Evolutionary conservation across 2,888 invertebrate species (phyloP), one percentile per base, ranked within the genome.

Genomic region (Hemicrepidius hirtus): DNA sequence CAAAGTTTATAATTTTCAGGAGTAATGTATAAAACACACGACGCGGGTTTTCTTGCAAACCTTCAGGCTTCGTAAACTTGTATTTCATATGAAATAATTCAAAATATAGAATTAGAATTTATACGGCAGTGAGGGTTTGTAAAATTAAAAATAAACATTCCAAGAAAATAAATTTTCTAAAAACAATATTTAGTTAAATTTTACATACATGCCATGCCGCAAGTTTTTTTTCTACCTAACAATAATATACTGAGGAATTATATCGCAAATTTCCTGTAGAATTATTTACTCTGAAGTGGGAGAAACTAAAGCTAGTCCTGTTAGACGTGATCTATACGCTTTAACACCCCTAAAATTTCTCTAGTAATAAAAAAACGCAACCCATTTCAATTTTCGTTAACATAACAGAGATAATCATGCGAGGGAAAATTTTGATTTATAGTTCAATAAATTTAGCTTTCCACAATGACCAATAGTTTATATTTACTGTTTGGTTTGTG

Each of bases 391-490:
- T 20, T n/a, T 37, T 3, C 32, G 37, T 40, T 28, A 16, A 12
- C 44, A 9, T 53, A 16, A 57, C 12, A 12, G 12, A n/a, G 18
- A 18, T 32, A 37, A 37, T 50, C 24, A 50, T 50, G 50, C 21
- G 0, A n/a, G 16, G 32, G 35, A 57, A 57, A 37, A 37, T 18
- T 20, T 18, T 57, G 57, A 57, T 57, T 57, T 57, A 57, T 57
- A 18, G 20, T 0, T 40, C 32, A 57, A 57, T 57, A 57, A 57
- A 57, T 57, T 20, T 21, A 16, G 32, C 57, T 40, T 57, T 40
- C 18, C 37, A 37, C 12, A 12, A 10, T 57, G 57, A 57, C 57
- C 57, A 57, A 37, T 57, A 37, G 13, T 57, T 57, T 57, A 57
- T 57, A 57, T 57, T 57, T 37, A 21, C 37, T 13, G 32, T 37